These are phyloP conservation scores for Alsophila aescularia DNA, from an alignment of 2,888 invertebrate species.

Conservation along the genomic window DNA sequence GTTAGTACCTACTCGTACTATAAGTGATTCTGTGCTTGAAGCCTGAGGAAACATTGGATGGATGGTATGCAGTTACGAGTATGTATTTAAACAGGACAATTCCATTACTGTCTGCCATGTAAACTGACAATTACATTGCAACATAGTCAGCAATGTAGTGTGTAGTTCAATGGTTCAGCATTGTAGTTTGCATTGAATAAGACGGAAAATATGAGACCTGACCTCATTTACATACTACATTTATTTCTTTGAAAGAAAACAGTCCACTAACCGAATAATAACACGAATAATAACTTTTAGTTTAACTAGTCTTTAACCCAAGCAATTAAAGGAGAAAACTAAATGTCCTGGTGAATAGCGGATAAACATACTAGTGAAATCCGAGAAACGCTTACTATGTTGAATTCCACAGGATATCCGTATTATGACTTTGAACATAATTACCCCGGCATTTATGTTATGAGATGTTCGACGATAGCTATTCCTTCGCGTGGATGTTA, in stretches of 20 bases:
- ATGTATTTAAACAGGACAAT: neutral
- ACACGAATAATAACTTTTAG: too few relatives aligned
- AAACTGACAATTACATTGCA: neutral
- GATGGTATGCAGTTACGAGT: too few relatives aligned
- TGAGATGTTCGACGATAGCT: constrained; percentile 25
- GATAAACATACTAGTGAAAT: neutral
- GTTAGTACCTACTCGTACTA: too few relatives aligned
- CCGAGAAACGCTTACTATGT: constrained; percentile 8
- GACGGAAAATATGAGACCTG: neutral
- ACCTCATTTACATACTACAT: neutral
- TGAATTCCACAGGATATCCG: constrained; percentile 20
- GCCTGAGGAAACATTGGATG: too few relatives aligned
- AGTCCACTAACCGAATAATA: too few relatives aligned
- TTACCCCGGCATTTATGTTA: constrained; percentile 29
- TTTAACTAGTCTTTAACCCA: too few relatives aligned
- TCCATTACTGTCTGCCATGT: neutral
- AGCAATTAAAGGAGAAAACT: too few relatives aligned
- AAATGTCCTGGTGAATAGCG: too few relatives aligned
- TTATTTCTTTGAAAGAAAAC: too few relatives aligned
- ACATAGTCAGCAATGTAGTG: neutral
- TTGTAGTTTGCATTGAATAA: neutral
- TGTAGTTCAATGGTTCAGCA: too few relatives aligned
- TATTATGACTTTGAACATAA: constrained; percentile 28
- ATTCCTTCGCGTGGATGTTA: constrained; percentile 10
- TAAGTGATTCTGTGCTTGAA: too few relatives aligned